Evolutionary conservation across 2,113 vertebrate genomes (phyloP).

Genomic region (Campylomormyrus tamandua): DNA sequence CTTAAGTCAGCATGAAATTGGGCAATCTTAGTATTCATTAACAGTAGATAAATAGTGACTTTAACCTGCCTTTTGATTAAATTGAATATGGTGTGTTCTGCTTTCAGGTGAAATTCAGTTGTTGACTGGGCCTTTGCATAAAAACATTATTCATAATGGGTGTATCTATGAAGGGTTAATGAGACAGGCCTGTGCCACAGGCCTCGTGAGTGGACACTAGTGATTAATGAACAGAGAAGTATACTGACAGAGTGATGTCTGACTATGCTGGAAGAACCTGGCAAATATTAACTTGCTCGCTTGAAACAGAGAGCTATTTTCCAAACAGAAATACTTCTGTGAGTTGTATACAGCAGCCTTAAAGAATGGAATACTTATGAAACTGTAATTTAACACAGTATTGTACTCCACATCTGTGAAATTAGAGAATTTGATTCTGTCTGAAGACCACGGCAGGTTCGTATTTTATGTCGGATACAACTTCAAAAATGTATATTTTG

Average conservation of each 20-base stretch:
- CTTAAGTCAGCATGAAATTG: slow-evolving; percentile 31
- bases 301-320: neutral
- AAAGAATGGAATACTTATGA: neutral
- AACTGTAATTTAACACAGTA: neutral
- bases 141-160: slow-evolving; percentile 18
- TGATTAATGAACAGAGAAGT: neutral
- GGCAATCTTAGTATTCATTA: slow-evolving; percentile 52
- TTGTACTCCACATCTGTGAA: neutral
- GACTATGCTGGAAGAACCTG: neutral
- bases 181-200: neutral
- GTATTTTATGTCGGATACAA: neutral
- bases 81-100: slow-evolving; percentile 13
- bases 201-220: neutral
- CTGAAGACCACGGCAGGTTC: neutral
- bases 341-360: neutral
- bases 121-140: slow-evolving; percentile 17
- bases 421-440: neutral
- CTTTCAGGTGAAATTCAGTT: slow-evolving; percentile 35
- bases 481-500: neutral
- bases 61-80: slow-evolving; percentile 51
- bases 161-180: slow-evolving; percentile 8
- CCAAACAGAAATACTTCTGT: neutral
- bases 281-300: neutral
- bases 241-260: neutral
- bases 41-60: slow-evolving; percentile 59